Evolutionary conservation across 1,140 invertebrate species (phyloP), one percentile per base, ranked within the genome.

Genomic region (Bilobella aurantiaca): DNA sequence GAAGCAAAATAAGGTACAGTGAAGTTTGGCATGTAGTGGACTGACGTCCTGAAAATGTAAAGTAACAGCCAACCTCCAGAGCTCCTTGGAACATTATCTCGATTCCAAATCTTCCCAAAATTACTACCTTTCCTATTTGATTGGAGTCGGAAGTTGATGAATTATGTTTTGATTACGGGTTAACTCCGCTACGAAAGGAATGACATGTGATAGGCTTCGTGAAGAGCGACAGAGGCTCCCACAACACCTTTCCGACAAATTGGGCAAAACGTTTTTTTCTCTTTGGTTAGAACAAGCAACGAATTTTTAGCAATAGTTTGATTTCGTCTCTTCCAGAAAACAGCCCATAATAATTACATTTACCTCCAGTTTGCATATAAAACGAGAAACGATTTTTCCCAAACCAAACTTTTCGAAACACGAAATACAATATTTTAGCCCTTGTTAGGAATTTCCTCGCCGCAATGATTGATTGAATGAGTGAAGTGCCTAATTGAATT

Each of bases 71-170:
- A n/a, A n/a, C n/a, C n/a, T n/a, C n/a, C n/a, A n/a, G n/a, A n/a
- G n/a, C n/a, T n/a, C n/a, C n/a, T n/a, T n/a, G n/a, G n/a, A n/a
- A n/a, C n/a, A 12, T 42, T 42, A 42, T 42, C 37, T 42, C 37
- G 8, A n/a, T 42, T n/a, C n/a, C n/a, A n/a, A 23, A 53, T 53
- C 49, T 53, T 8, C 23, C 59, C 59, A 31, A 70, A 70, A 70
- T 70, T 70, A 68, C 69, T 64, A 68, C 69, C 69, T 70, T 70
- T 68, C 66, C 59, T n/a, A 27, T 65, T 62, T 70, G 69, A 70
- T 70, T 67, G 69, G 66, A 70, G 65, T 70, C 69, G 69, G 69
- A 70, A 70, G 69, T 70, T 67, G 69, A 70, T 70, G 69, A 70
- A 70, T 67, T 70, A 70, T 70, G 69, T 62, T 70, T 70, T 70